Base-by-base conservation (phyloP, 2,113 vertebrate genomes). In the Mirza zaza region DNA sequence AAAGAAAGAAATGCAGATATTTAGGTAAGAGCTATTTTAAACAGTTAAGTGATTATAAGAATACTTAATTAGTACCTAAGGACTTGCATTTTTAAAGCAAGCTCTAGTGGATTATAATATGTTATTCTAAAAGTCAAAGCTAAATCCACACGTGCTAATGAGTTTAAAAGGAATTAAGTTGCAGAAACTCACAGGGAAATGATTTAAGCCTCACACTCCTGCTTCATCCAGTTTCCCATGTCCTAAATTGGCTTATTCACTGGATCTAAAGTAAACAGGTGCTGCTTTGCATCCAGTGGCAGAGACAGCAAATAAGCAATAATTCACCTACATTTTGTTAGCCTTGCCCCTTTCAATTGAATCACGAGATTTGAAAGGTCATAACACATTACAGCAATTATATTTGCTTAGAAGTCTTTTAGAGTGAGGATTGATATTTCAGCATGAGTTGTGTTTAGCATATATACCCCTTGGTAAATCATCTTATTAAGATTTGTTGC, bases 321-420 rank as follows among this genome's bases (percentile, higher is more conserved):
- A 39, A 68, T 71, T 90, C 48, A 6, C 25, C 50, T 73, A 20
- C 45, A 83, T 13, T 90, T 29, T 75, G 70, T 65, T 89, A 87
- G 32, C 36, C 36, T 92, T 92, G 71, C 17, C 42, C 50, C 34
- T 52, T 86, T 84, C 52, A 79, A 88, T 0, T 94, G 77, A 96
- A 87, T 87, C 86, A 83, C 15, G 36, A 81, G 5, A 67, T 59
- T 88, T 83, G 25, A 96, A 93, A 98, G 63, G 63, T 87, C 27
- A 9, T 65, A 93, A 80, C n/a, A 87, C 55, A 77, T 84, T 76
- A 90, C 0, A 83, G 75, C 36, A 89, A 95, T 93, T 95, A 67
- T 42, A 95, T 91, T 90, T 97, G 55, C 36, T 91, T 94, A 89
- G 63, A 76, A 84, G 27, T 65, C 29, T 94, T 97, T 88, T 80